These are phyloP conservation scores for Ernsta delagoae DNA, from an alignment of 2,888 invertebrate genomes.

Conservation along the genomic window DNA sequence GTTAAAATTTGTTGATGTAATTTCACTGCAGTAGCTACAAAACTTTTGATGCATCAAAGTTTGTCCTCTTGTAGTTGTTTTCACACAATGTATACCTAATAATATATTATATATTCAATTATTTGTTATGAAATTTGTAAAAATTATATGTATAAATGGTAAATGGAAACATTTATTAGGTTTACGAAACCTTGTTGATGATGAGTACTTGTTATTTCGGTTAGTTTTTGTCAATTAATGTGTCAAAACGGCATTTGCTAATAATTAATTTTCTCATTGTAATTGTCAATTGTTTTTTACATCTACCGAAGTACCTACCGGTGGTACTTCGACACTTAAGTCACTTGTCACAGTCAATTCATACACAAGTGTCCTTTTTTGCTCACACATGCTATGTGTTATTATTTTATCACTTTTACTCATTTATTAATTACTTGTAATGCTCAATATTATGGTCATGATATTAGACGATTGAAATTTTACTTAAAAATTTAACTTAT, in stretches of 20 bases:
- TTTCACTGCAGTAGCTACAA: constrained; percentile 11
- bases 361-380: constrained; percentile 74
- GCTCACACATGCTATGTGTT: constrained; percentile 63
- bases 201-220: constrained; percentile 66
- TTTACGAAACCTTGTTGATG: constrained; percentile 71
- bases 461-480: constrained; percentile 75
- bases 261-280: constrained; percentile 59
- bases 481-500: constrained; percentile 68
- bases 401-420: constrained; percentile 70
- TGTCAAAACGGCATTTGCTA: constrained; percentile 62
- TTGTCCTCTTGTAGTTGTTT: constrained; percentile 48
- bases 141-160: constrained; percentile 51
- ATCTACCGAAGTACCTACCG: constrained; percentile 32
- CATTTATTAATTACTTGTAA: constrained; percentile 59
- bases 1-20: constrained; percentile 17
- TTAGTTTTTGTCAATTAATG: constrained; percentile 79
- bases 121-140: constrained; percentile 71
- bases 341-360: constrained; percentile 79
- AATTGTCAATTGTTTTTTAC: constrained; percentile 74
- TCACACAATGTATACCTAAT: constrained; percentile 42
- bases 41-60: constrained; percentile 32
- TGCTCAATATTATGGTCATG: constrained; percentile 81
- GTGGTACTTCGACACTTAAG: constrained; percentile 42
- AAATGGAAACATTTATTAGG: constrained; percentile 56
- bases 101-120: constrained; percentile 57